Conservation (phyloP, 1,140 invertebrate genomes). For the Pseudoatta argentina region DNA sequence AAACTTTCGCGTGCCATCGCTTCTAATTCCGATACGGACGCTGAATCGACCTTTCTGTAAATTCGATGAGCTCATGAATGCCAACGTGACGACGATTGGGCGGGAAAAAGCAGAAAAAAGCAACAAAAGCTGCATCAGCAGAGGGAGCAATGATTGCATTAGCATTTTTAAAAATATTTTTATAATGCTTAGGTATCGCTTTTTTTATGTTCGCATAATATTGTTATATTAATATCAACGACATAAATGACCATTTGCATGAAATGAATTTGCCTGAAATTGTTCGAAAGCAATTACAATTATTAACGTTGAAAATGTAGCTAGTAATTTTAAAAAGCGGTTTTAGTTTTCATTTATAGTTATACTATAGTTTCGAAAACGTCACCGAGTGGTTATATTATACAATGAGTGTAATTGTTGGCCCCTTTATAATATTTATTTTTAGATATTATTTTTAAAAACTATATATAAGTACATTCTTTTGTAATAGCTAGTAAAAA, state of each 20-base stretch:
- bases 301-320: neutral
- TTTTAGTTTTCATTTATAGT: neutral
- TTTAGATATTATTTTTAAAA: no score
- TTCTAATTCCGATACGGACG: conserved; percentile 25
- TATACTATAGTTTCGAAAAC: neutral
- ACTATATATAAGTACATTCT: neutral
- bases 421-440: no score
- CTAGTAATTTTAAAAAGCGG: neutral
- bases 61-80: neutral
- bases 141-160: neutral
- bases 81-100: neutral
- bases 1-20: conserved; percentile 27
- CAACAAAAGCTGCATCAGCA: neutral
- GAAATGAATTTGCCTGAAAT: neutral
- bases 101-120: neutral
- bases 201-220: neutral
- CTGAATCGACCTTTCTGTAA: conserved; percentile 26
- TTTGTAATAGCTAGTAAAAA: neutral
- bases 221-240: neutral
- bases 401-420: no score
- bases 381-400: no score
- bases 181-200: neutral
- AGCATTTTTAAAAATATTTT: neutral
- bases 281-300: neutral
- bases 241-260: neutral